Evolutionary conservation across 2,113 vertebrate species (phyloP).

Genomic region (Coptodon rendalli): DNA sequence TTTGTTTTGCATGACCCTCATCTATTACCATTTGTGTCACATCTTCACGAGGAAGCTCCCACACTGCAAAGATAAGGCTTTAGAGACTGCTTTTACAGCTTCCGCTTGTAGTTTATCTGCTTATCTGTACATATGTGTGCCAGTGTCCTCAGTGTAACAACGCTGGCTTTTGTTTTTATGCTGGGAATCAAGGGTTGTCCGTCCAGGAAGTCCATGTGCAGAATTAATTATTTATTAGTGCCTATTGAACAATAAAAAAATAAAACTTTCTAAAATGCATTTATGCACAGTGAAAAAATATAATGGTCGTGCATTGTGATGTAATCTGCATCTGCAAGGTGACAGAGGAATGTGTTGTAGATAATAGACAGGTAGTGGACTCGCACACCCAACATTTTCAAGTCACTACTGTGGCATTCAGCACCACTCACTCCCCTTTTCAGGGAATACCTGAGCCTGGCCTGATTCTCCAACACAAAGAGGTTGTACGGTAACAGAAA

Average conservation of each 20-base stretch:
- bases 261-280: neutral
- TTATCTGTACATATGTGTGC: constrained; percentile 48
- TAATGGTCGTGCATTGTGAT: neutral
- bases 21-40: constrained; percentile 66
- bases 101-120: constrained; percentile 36
- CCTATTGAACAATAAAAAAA: neutral
- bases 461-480: constrained; percentile 28
- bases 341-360: constrained; percentile 22
- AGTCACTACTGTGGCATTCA: constrained; percentile 29
- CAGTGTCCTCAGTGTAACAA: constrained; percentile 60
- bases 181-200: constrained; percentile 47
- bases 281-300: neutral
- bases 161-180: constrained; percentile 52
- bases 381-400: constrained; percentile 31
- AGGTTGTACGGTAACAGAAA: constrained; percentile 4
- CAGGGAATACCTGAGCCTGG: constrained; percentile 44
- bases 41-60: constrained; percentile 57
- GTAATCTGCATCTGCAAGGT: constrained; percentile 6
- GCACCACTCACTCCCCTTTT: neutral
- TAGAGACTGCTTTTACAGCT: constrained; percentile 28
- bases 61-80: constrained; percentile 43
- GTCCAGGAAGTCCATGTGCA: constrained; percentile 18
- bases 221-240: constrained; percentile 33
- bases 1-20: constrained; percentile 66
- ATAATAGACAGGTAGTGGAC: constrained; percentile 41